phyloP scores from a whole-genome alignment of 2,113 vertebrate species.

The Petromus typicus region DNA sequence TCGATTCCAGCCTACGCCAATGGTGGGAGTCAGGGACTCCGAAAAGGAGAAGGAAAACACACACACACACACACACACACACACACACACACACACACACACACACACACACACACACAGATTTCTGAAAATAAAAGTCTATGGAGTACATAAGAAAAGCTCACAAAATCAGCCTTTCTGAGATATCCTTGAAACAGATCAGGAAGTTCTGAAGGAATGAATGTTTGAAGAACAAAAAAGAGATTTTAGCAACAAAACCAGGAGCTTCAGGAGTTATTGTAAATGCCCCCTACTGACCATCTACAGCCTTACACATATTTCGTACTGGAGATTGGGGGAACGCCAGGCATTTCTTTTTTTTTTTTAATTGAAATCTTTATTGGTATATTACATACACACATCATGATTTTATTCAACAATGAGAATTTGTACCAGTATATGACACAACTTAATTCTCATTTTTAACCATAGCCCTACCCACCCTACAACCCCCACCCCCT shows the following conservation, averaged over 20 bases:
- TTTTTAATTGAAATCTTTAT: conserved; percentile 29
- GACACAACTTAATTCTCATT: too few species aligned
- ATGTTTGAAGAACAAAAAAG: neutral
- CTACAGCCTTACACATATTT: rapidly evolving
- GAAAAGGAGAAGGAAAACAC: neutral
- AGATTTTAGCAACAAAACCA: neutral
- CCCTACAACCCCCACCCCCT: too few species aligned
- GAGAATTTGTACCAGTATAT: too few species aligned
- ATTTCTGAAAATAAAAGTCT: neutral
- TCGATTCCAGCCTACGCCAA: neutral
- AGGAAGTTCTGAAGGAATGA: neutral
- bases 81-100: too few species aligned
- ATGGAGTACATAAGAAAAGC: neutral
- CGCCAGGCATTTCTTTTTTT: neutral
- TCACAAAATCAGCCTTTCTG: neutral
- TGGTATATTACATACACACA: too few species aligned
- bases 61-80: too few species aligned
- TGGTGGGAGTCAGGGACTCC: neutral
- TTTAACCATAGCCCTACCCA: too few species aligned
- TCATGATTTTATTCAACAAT: too few species aligned
- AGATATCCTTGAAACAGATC: neutral
- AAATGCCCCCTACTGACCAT: neutral
- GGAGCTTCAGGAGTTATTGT: neutral
- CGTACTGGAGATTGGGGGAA: neutral
- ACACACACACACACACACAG: too few species aligned